Conservation (phyloP, 2,888 invertebrate genomes). For the Leptopilina drosophilae region DNA sequence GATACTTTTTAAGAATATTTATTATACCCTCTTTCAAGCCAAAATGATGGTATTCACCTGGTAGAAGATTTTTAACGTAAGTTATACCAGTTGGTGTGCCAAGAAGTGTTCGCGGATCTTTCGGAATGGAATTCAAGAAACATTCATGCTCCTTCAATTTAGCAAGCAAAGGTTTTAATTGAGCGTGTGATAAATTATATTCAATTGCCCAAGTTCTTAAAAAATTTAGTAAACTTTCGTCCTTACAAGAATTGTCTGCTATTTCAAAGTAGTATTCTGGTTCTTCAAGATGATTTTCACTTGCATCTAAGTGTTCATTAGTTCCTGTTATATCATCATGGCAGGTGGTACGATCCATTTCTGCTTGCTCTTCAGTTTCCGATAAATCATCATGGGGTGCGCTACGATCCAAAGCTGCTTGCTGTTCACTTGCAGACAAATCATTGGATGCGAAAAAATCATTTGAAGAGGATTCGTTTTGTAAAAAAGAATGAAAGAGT, state of each 20-base stretch:
- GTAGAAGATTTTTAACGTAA: conserved; percentile 23
- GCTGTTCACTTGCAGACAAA: no score
- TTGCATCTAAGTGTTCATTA: no score
- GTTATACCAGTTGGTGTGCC: conserved; percentile 41
- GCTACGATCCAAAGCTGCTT: no score
- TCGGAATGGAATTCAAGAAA: conserved; percentile 17
- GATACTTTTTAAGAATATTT: neutral
- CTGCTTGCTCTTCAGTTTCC: no score
- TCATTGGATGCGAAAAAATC: no score
- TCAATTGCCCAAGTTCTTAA: neutral
- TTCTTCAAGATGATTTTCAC: no score
- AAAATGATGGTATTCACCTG: conserved; percentile 44
- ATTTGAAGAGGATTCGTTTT: no score
- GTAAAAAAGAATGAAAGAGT: no score
- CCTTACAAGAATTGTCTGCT: neutral
- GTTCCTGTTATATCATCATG: no score
- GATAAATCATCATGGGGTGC: no score
- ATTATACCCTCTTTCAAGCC: conserved; percentile 30
- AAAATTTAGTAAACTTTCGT: neutral
- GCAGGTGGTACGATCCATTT: no score
- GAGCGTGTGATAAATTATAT: neutral
- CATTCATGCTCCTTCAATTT: conserved; percentile 36
- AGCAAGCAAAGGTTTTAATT: conserved; percentile 27
- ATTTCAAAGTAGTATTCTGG: no score
- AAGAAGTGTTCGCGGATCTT: conserved; percentile 42